Conservation (phyloP, 2,888 invertebrate genomes). For the Phasia obesa region DNA sequence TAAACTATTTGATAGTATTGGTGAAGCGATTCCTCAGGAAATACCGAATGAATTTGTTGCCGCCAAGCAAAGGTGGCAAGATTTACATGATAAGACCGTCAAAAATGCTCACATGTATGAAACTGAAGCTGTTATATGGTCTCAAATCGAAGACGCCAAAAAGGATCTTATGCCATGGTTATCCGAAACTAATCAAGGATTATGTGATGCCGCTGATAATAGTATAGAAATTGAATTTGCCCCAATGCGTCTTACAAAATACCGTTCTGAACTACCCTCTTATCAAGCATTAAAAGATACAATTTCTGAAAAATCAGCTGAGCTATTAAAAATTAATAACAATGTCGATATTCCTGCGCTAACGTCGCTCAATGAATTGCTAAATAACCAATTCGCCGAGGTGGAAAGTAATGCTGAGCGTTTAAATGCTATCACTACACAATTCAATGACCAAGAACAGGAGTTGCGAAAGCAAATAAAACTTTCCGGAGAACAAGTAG, state of each 20-base stretch:
- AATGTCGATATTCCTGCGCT: slow-evolving; percentile 88
- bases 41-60: slow-evolving; percentile 83
- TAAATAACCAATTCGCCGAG: slow-evolving; percentile 90
- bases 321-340: slow-evolving; percentile 89
- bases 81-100: slow-evolving; percentile 87
- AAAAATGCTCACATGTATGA: slow-evolving; percentile 91
- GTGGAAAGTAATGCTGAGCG: slow-evolving; percentile 89
- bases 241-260: slow-evolving; percentile 90
- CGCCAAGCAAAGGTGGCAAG: slow-evolving; percentile 88
- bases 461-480: slow-evolving; percentile 89
- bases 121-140: slow-evolving; percentile 95
- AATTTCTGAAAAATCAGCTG: slow-evolving; percentile 90
- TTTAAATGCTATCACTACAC: slow-evolving; percentile 88
- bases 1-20: slow-evolving; percentile 82
- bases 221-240: slow-evolving; percentile 91
- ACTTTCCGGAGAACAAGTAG: slow-evolving; percentile 87
- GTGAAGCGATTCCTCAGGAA: slow-evolving; percentile 84
- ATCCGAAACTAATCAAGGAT: slow-evolving; percentile 89
- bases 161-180: slow-evolving; percentile 93
- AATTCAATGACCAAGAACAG: slow-evolving; percentile 89
- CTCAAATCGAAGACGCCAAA: slow-evolving; percentile 93
- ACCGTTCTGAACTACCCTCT: slow-evolving; percentile 92
- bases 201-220: slow-evolving; percentile 89
- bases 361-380: slow-evolving; percentile 85
- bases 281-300: slow-evolving; percentile 90